Base-by-base conservation (phyloP, 2,888 invertebrate genomes). In the Flexamia atlantica region DNA sequence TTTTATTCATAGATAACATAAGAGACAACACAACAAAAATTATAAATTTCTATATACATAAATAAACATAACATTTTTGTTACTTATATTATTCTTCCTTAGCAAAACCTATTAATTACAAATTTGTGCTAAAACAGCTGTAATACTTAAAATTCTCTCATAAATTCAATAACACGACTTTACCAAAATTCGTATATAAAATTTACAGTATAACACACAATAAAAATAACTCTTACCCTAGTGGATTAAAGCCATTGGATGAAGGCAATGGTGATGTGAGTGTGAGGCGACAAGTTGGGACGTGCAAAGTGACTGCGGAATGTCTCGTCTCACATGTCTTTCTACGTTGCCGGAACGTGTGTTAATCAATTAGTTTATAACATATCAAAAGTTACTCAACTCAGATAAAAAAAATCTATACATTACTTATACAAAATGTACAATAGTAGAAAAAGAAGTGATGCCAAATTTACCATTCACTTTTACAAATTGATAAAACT, bases 1-100 rank as follows among this genome's bases (percentile, higher is more conserved):
- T 72, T 46, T 76, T 28, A 64, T 76, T 76, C 42, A 76, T 40
- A 20, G 74, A 40, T 76, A 76, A 76, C 74, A 76, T 46, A 76
- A 50, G 46, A 76, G 74, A 76, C 42, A 70, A 76, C 42, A 76
- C 74, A 76, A 76, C 74, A 76, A 76, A 74, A 76, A 76, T 46
- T 36, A 36, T 70, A 76, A 76, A 76, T 76, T 76, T 76, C 46
- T 76, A 76, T 76, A 23, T 76, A 76, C 74, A 70, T 70, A 76
- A 76, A 46, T 76, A 76, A 76, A 76, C 74, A 76, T 76, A 76
- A 76, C 74, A 76, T 76, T 57, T n/a, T 74, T 76, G 74, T 76
- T 76, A 76, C 46, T 70, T 28, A 46, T 46, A 76, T 76, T 46
- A 76, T 40, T 28, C 46, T 76, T 76, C 17, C n/a, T 46, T 25